phyloP scores from a whole-genome alignment of 2,797 vertebrate species.

The Psittacula derbiana region DNA sequence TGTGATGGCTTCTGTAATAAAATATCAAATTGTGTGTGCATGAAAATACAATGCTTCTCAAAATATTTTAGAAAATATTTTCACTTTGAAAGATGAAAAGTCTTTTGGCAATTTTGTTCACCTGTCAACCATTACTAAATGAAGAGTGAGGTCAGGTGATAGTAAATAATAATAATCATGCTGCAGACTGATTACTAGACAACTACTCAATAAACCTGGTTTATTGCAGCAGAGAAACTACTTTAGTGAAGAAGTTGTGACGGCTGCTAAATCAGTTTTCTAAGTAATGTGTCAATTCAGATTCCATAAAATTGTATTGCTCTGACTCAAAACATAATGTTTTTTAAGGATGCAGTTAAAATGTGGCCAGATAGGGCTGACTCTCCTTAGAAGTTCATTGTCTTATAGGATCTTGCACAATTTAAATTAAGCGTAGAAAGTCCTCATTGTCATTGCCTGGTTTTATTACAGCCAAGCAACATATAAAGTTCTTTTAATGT shows the following conservation, averaged over 20 bases:
- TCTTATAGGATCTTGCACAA: neutral
- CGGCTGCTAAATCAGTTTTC: constrained; percentile 15
- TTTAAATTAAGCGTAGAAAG: neutral
- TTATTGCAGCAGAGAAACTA: constrained; percentile 47
- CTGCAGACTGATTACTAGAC: constrained; percentile 49
- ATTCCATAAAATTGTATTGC: constrained; percentile 22
- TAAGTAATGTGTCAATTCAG: constrained; percentile 16
- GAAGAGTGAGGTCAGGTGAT: constrained; percentile 26
- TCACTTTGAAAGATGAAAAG: neutral
- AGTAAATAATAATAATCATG: constrained; percentile 53
- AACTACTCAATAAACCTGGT: constrained; percentile 46
- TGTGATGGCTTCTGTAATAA: neutral
- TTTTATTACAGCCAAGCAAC: neutral
- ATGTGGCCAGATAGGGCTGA: neutral
- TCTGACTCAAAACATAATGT: neutral
- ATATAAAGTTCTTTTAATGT: neutral
- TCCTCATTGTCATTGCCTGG: neutral
- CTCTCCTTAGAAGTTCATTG: neutral
- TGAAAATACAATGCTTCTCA: neutral
- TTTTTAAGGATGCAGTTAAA: constrained; percentile 12
- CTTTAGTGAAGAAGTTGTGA: constrained; percentile 39
- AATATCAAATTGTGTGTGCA: neutral
- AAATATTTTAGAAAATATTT: constrained; percentile 13
- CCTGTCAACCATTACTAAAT: neutral
- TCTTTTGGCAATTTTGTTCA: neutral